Evolutionary conservation across 2,113 vertebrate species (phyloP), one percentile per base, ranked within the genome.

Genomic region (Myrmophylax atrothorax): DNA sequence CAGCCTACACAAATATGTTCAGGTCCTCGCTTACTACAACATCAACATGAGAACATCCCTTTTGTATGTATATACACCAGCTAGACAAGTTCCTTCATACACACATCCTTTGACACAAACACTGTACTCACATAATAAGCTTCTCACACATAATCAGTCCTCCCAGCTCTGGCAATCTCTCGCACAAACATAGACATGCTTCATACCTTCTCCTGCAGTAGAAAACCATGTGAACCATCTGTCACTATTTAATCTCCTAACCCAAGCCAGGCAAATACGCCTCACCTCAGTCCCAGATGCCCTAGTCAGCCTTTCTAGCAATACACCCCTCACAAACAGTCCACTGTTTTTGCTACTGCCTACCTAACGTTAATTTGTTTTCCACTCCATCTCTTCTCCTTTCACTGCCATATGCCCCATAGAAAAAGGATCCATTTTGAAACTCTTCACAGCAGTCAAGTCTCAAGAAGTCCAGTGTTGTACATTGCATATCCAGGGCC

Each of bases 131-230:
- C 79, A 62, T 33, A 68, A 75, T 56, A 70, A 68, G 29, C 47
- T 87, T 75, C 89, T 94, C 31, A 0, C 95, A 90, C 52, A 0
- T 89, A 67, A 97, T 97, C 93, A 92, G 89, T 96, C 91, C 69
- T 94, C 56, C 49, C 28, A 23, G 84, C 56, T 44, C 91, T 94
- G 93, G 73, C 35, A 0, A 79, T 42, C 69, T 75, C 93, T 90
- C 83, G 37, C 56, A 60, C 35, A 31, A 44, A 92, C 72, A 84
- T 68, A 93, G 90, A 88, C n/a, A 3, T 70, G 86, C 77, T 92
- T 92, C 94, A 89, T 87, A 75, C 89, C 47, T 93, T 78, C 77
- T 74, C 56, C 64, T 56, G 53, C 73, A 28, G 22, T 59, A 78
- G 76, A 78, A 94, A 84, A 87, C 77, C 84, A 87, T 5, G 52